These are phyloP conservation scores for Fragariocoptes setiger DNA, from an alignment of 1,140 invertebrate species.

Conservation along the genomic window DNA sequence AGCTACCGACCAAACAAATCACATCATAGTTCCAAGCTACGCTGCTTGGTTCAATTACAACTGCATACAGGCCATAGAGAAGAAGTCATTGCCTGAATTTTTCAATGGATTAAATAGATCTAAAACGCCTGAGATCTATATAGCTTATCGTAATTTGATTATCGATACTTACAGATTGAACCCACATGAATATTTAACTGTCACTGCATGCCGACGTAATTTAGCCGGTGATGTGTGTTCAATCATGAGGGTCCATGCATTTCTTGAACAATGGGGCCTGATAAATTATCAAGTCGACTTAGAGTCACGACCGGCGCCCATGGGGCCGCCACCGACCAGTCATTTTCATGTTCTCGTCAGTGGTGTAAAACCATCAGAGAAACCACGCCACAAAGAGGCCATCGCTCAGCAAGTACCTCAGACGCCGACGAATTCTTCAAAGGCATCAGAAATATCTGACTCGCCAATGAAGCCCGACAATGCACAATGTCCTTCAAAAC, in stretches of 20 bases:
- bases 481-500: no score
- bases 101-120: slow-evolving; percentile 96
- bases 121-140: slow-evolving; percentile 79
- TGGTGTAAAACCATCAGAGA: no score
- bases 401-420: no score
- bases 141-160: slow-evolving; percentile 98
- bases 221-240: slow-evolving; percentile 94
- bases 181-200: slow-evolving; percentile 93
- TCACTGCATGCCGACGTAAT: slow-evolving; percentile 84
- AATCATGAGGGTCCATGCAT: slow-evolving; percentile 89
- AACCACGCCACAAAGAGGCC: no score
- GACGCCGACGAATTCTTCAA: slow-evolving; percentile 44
- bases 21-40: slow-evolving; percentile 94
- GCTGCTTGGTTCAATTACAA: slow-evolving; percentile 99
- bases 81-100: slow-evolving; percentile 80
- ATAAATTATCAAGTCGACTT: slow-evolving; percentile 94
- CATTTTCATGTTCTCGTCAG: slow-evolving; percentile 96
- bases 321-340: slow-evolving; percentile 67
- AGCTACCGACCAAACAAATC: slow-evolving; percentile 90
- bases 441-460: slow-evolving; percentile 23
- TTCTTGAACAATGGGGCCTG: slow-evolving; percentile 94
- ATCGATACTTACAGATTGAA: slow-evolving; percentile 95
- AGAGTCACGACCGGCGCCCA: slow-evolving; percentile 75
- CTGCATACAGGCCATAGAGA: slow-evolving; percentile 73
- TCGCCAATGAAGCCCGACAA: background rate